Conservation (phyloP, 2,888 invertebrate species). For the Calliopum simillimum region DNA sequence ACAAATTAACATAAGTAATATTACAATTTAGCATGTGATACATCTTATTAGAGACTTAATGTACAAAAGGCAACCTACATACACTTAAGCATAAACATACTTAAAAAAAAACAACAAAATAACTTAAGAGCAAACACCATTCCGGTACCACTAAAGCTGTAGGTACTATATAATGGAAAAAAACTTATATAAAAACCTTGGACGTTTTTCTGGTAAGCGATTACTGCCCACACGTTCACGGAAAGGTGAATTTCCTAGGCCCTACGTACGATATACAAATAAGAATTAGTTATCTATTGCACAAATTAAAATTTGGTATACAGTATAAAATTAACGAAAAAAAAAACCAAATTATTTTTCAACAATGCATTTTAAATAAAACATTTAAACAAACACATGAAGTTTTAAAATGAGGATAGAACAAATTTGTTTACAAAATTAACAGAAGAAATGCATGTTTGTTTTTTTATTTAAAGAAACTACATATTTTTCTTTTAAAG, state of each 20-base stretch:
- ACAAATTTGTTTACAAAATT: conserved; percentile 33
- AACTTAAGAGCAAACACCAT: conserved; percentile 41
- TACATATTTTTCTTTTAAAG: conserved; percentile 26
- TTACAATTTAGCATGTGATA: conserved; percentile 38
- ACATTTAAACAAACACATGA: conserved; percentile 30
- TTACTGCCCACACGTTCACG: conserved; percentile 91
- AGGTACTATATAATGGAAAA: background rate
- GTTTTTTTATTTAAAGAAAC: background rate
- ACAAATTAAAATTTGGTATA: conserved; percentile 12
- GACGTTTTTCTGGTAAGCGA: conserved; percentile 84
- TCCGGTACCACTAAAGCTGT: conserved; percentile 12
- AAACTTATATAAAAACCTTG: conserved; percentile 74
- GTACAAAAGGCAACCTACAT: conserved; percentile 20
- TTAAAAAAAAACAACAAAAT: conserved; percentile 40
- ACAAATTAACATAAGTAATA: background rate
- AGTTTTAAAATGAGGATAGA: conserved; percentile 30
- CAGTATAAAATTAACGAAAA: conserved; percentile 3
- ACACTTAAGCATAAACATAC: background rate
- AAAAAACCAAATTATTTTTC: conserved; percentile 10
- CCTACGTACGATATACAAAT: conserved; percentile 59
- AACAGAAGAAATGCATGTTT: conserved; percentile 34
- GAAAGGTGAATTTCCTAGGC: conserved; percentile 82
- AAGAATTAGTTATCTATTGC: conserved; percentile 37
- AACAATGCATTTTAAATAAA: conserved; percentile 33
- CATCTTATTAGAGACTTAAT: conserved; percentile 29